Conservation (phyloP, 30 jellyfish, hydroid and myxozoan species). For the Aurelia aurita complex sp. Pacific region DNA sequence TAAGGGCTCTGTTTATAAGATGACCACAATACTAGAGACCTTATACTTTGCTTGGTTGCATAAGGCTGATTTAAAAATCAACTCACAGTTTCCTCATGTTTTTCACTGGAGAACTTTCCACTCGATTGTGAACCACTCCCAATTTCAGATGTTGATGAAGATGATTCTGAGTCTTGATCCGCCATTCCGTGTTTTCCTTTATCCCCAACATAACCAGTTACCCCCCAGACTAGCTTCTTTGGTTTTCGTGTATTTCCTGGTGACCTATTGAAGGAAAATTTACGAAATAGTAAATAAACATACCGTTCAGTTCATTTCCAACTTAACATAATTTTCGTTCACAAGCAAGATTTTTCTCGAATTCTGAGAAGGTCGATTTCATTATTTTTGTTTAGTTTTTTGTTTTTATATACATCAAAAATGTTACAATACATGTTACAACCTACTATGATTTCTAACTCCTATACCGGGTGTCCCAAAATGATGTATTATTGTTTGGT, state of each 20-base stretch:
- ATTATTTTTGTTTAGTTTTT: no score
- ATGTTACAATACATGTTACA: no score
- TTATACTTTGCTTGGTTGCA: not conserved
- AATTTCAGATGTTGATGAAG: conserved; percentile 34
- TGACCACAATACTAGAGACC: no score
- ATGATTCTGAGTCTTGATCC: conserved; percentile 39
- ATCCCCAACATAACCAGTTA: conserved; percentile 47
- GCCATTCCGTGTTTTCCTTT: conserved; percentile 6
- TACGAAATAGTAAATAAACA: not conserved
- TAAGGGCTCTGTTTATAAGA: no score
- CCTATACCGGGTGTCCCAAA: no score
- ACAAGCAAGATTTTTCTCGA: no score
- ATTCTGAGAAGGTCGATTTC: no score
- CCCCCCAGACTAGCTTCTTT: conserved; percentile 52
- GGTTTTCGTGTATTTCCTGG: conserved; percentile 18
- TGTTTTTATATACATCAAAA: no score
- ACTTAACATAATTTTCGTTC: no score
- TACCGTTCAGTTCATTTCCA: no score
- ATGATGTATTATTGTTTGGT: no score
- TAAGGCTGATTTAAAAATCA: not conserved
- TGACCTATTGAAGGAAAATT: not conserved
- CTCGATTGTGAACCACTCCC: conserved; percentile 47
- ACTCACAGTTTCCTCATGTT: not conserved
- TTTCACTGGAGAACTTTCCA: conserved; percentile 1
- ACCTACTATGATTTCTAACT: no score